These are phyloP conservation scores for Mus pahari DNA, from an alignment of 2,113 vertebrate species.

Conservation along the genomic window DNA sequence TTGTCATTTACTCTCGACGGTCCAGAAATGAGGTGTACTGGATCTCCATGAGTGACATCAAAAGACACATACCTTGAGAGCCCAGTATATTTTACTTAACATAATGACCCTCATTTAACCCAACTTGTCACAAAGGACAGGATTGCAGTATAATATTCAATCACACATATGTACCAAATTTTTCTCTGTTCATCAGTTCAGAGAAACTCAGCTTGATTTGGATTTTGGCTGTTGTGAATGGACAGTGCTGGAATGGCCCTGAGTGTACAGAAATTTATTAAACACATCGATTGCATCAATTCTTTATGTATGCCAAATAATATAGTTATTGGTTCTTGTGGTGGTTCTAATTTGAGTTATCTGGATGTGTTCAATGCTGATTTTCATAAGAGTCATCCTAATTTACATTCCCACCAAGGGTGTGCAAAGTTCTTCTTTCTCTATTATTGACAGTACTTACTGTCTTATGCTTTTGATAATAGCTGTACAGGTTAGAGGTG, in stretches of 20 bases:
- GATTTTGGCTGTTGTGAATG: not conserved
- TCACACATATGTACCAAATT: not conserved
- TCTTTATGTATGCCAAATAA: too few species aligned
- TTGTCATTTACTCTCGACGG: not conserved
- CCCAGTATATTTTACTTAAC: not conserved
- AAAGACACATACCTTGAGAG: not conserved
- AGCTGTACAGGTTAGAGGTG: not conserved
- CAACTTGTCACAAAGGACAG: not conserved
- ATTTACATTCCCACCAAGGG: not conserved
- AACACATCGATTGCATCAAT: not conserved
- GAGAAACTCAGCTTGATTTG: not conserved
- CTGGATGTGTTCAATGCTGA: too few species aligned
- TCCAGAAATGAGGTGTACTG: not conserved
- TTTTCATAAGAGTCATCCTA: not conserved
- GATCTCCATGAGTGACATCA: not conserved
- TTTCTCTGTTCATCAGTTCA: not conserved
- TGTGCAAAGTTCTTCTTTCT: not conserved
- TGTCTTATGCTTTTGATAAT: not conserved
- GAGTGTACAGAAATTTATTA: not conserved
- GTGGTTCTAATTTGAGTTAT: not conserved
- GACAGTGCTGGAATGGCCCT: not conserved
- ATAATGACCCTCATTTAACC: not conserved
- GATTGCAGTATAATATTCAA: not conserved
- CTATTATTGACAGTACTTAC: not conserved
- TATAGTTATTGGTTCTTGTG: not conserved